These are phyloP conservation scores for Macrosteles quadrilineatus DNA, from an alignment of 1,140 invertebrate species.

Conservation along the genomic window DNA sequence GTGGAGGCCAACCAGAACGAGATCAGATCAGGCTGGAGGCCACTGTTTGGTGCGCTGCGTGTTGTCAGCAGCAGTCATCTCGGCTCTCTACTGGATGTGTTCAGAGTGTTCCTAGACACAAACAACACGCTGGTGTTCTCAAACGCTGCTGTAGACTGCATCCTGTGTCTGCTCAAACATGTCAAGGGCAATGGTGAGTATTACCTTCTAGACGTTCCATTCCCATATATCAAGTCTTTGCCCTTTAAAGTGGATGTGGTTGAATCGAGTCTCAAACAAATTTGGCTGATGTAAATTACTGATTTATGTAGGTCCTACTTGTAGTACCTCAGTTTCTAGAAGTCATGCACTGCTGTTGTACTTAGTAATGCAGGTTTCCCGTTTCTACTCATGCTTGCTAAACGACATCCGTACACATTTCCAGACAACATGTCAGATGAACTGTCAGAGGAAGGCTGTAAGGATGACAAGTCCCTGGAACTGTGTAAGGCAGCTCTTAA, in stretches of 20 bases:
- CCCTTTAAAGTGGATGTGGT: too few relatives aligned
- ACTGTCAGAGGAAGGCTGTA: conserved; percentile 37
- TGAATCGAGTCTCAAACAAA: too few relatives aligned
- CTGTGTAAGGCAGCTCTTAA: conserved; percentile 78
- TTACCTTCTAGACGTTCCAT: conserved; percentile 43
- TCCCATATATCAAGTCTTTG: too few relatives aligned
- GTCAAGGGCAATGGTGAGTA: conserved; percentile 58
- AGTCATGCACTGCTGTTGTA: too few relatives aligned
- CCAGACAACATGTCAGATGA: conserved; percentile 47
- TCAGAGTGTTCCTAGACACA: conserved; percentile 87
- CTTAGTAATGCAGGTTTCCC: too few relatives aligned
- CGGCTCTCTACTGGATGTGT: conserved; percentile 85
- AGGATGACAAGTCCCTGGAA: conserved; percentile 46
- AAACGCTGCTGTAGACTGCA: conserved; percentile 91
- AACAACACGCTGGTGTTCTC: conserved; percentile 92
- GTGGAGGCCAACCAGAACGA: conserved; percentile 91
- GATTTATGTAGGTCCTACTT: not conserved
- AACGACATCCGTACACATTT: too few relatives aligned
- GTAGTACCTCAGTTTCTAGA: too few relatives aligned
- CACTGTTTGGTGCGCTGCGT: conserved; percentile 85
- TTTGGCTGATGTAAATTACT: too few relatives aligned
- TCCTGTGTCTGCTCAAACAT: conserved; percentile 78
- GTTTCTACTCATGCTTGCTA: too few relatives aligned
- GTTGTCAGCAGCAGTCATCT: conserved; percentile 69
- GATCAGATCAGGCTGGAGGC: conserved; percentile 91